Percentiles rank a stretch among this genome's conserved stretches.
phyloP scores from a whole-genome alignment of 2,113 vertebrate species.

The Muntiacus reevesi region DNA sequence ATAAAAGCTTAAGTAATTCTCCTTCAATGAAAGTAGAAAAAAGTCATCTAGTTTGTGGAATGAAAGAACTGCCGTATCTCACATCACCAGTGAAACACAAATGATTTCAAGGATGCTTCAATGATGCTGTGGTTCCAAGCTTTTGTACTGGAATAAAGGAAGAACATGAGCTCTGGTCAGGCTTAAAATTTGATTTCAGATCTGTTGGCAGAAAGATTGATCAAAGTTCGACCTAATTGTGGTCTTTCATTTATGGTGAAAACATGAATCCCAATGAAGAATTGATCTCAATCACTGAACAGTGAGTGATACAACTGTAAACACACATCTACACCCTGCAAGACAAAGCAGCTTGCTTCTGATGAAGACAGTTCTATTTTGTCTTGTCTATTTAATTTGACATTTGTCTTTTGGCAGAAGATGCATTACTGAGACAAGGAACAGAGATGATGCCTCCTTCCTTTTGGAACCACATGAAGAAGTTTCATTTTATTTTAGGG shows the following conservation, averaged over 20 bases:
- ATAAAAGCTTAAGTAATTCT: conserved; percentile 58
- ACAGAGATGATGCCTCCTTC: conserved; percentile 63
- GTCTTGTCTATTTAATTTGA: conserved; percentile 61
- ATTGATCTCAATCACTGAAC: conserved; percentile 46
- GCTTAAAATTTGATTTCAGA: conserved; percentile 69
- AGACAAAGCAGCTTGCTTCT: conserved; percentile 28
- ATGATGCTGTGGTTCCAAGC: conserved; percentile 37
- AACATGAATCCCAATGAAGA: conserved; percentile 57
- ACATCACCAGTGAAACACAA: conserved; percentile 72
- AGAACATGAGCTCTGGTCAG: conserved; percentile 57
- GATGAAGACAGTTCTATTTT: conserved; percentile 53
- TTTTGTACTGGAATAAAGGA: conserved; percentile 66
- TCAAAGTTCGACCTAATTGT: conserved; percentile 63
- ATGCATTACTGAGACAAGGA: conserved; percentile 39
- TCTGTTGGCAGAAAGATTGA: conserved; percentile 63
- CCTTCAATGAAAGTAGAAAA: neutral
- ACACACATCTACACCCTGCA: neutral
- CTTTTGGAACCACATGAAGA: conserved; percentile 69
- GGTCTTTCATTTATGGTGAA: conserved; percentile 49
- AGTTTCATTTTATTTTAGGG: conserved; percentile 70
- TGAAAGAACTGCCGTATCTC: conserved; percentile 56
- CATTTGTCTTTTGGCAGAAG: conserved; percentile 73
- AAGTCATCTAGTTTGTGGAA: conserved; percentile 29
- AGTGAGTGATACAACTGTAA: conserved; percentile 23
- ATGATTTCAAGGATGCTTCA: conserved; percentile 66